phyloP scores from a whole-genome alignment of 2,113 vertebrate species.

The Rhodinocichla rosea region DNA sequence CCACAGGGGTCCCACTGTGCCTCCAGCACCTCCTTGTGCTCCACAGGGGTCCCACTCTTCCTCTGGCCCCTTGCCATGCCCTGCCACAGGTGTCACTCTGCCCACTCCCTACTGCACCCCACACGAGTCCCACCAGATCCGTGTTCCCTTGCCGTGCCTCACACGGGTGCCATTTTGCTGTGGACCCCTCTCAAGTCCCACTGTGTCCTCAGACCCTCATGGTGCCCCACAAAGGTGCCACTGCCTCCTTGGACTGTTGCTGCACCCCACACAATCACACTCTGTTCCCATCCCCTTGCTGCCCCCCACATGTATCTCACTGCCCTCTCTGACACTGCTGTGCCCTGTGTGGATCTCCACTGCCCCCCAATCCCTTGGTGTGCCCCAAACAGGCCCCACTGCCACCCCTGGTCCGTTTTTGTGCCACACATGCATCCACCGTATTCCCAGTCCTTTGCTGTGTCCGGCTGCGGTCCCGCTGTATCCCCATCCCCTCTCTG shows the following conservation, averaged over 20 bases:
- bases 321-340: not conserved
- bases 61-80: not conserved
- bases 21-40: not conserved
- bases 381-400: too few relatives aligned
- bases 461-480: not conserved
- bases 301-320: rapidly evolving
- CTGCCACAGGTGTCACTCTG: not conserved
- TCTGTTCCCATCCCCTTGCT: not conserved
- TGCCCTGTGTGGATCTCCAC: not conserved
- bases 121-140: not conserved
- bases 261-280: not conserved
- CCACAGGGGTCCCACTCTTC: not conserved
- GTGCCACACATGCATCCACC: not conserved
- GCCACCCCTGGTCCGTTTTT: not conserved
- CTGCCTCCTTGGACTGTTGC: not conserved
- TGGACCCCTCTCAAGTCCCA: not conserved
- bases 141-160: not conserved
- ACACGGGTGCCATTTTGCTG: not conserved
- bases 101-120: not conserved
- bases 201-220: not conserved
- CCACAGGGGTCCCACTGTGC: rapidly evolving
- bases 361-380: not conserved
- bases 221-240: not conserved
- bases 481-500: not conserved
- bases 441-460: not conserved